phyloP scores from a whole-genome alignment of 2,113 vertebrate species.

The Coturnix japonica region DNA sequence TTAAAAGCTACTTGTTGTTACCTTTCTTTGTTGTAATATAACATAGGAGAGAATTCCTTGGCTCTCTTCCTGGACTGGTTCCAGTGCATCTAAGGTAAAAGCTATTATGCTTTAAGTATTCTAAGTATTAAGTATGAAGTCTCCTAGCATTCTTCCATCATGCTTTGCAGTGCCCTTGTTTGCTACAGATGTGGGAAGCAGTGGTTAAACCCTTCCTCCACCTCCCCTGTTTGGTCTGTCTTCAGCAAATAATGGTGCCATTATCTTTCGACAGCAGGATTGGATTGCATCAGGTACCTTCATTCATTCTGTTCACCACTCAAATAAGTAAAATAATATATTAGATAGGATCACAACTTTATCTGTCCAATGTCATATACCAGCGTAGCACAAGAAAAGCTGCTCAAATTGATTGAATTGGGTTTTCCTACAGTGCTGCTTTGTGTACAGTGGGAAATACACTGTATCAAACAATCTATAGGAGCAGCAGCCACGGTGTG shows the following conservation, averaged over 20 bases:
- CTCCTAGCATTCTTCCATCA: not conserved
- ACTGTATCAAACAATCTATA: conserved; percentile 47
- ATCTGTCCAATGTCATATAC: conserved; percentile 38
- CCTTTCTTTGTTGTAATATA: not conserved
- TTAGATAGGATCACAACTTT: conserved; percentile 64
- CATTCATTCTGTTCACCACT: conserved; percentile 42
- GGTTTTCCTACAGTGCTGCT: conserved; percentile 45
- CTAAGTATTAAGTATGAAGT: not conserved
- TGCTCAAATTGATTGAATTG: conserved; percentile 64
- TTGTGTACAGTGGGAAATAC: conserved; percentile 29
- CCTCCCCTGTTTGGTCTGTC: not conserved
- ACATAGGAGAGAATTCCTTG: not conserved
- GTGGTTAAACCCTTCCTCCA: not conserved
- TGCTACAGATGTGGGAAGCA: not conserved
- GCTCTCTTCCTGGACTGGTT: not conserved
- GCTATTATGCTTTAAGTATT: not conserved
- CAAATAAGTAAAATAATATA: conserved; percentile 52
- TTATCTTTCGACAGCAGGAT: conserved; percentile 33
- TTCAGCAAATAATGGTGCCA: conserved; percentile 32
- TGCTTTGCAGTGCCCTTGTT: not conserved
- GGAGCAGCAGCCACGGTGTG: not conserved
- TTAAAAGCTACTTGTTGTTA: not conserved
- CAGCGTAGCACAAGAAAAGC: conserved; percentile 31
- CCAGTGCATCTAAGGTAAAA: not conserved
- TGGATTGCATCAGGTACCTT: conserved; percentile 24